Base-by-base conservation (phyloP, 2,888 invertebrate genomes). In the Drosophila niveifrons region DNA sequence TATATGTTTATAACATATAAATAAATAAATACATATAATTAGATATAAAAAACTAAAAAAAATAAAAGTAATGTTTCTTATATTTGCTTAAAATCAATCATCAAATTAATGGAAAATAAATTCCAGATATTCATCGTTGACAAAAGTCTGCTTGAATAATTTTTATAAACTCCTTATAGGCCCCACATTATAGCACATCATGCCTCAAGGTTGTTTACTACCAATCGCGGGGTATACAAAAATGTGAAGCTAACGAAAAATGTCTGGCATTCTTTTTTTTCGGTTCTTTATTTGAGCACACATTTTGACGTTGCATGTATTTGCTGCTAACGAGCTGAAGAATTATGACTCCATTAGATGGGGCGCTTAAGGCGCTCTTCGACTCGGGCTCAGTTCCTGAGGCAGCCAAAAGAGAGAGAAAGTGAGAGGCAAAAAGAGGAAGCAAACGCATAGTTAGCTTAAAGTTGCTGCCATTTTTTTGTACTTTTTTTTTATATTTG, bases 261-360 rank as follows among this genome's bases (percentile, higher is more conserved):
- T 83, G 80, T 82, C 68, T 78, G 80, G 87, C 73, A 83, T 78
- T 71, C 44, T 47, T 63, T 61, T 56, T 28, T 50, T 44, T 23
- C 36, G 15, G 53, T 18, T 18, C 0, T 18, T 18, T 18, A 4
- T 23, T 23, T 23, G 23, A 23, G 86, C 84, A 83, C 83, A 77
- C 84, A 86, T 83, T 69, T 86, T 84, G 78, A 71, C 78, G 80
- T 84, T 84, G 84, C 86, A 83, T 82, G 80, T 78, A 75, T 80
- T 82, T 72, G 78, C 82, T 79, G 85, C 85, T 85, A 85, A 85
- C 85, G 85, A 85, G 85, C 88, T 74, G 83, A 88, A 85, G 88
- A 85, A 85, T 85, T 85, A 85, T 85, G 85, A 88, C 88, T 88
- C 85, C 88, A 85, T 85, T 85, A 85, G 75, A 70, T 46, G 66